These are phyloP conservation scores for Ceriagrion tenellum DNA, from an alignment of 2,888 invertebrate genomes.

Conservation along the genomic window DNA sequence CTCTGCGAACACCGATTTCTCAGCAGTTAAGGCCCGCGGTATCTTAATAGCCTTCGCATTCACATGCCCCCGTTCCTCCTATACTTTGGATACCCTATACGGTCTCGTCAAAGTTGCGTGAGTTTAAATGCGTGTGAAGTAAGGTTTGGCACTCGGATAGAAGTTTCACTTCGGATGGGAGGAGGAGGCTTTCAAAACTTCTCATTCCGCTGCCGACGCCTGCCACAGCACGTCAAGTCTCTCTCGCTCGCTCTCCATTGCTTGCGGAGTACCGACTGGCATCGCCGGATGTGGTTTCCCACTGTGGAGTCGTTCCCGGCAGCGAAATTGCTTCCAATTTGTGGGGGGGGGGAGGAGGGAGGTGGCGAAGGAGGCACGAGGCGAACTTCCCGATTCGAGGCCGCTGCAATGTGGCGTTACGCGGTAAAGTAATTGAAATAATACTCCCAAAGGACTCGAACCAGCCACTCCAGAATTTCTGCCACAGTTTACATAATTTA, in stretches of 20 bases:
- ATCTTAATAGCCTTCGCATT: too few relatives aligned
- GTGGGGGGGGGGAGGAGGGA: not conserved
- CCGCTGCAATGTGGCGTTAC: not conserved
- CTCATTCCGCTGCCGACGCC: not conserved
- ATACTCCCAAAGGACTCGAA: not conserved
- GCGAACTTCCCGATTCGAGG: not conserved
- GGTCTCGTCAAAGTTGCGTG: not conserved
- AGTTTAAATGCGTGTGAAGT: not conserved
- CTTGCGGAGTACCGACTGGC: not conserved
- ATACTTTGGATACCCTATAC: not conserved
- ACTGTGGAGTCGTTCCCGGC: not conserved
- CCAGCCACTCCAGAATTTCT: not conserved
- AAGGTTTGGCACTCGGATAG: too few relatives aligned
- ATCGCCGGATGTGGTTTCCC: not conserved
- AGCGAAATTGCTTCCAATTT: slow-evolving; percentile 5
- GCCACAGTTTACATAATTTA: not conserved
- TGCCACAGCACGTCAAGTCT: not conserved
- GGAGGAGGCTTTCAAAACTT: not conserved
- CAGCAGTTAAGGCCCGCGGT: too few relatives aligned
- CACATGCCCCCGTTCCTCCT: too few relatives aligned
- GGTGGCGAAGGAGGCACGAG: not conserved
- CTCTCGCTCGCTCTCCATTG: not conserved
- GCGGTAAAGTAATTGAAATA: slow-evolving; percentile 12
- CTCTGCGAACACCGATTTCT: too few relatives aligned
- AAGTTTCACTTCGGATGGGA: not conserved